A percentile compares a stretch with the other conserved stretches of the same genome.
Evolutionary conservation across 2,797 vertebrate genomes (phyloP).

Genomic region (Yasuhikotakia modesta): DNA sequence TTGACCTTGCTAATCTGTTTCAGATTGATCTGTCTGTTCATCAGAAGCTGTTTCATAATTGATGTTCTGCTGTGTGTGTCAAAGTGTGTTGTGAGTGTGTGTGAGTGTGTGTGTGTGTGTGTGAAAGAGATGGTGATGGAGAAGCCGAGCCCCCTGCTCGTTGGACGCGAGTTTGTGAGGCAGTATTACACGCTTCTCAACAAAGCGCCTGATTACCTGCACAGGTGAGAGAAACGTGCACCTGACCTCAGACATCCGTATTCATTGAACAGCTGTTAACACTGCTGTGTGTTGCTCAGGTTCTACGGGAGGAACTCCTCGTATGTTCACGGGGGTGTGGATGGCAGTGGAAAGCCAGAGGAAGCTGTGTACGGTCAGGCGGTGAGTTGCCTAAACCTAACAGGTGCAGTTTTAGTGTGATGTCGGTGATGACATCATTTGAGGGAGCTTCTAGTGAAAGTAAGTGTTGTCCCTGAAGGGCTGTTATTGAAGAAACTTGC

Average conservation of each 20-base stretch:
- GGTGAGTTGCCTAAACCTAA: constrained; percentile 77
- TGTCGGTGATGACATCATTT: too few relatives aligned
- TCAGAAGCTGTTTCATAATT: neutral
- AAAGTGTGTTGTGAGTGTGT: neutral
- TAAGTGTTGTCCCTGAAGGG: too few relatives aligned
- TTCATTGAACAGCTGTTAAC: neutral
- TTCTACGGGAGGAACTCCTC: too few relatives aligned
- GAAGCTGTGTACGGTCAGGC: constrained; percentile 98
- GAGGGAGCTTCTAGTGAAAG: too few relatives aligned
- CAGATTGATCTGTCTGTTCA: neutral
- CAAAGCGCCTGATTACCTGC: constrained; percentile 97
- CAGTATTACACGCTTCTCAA: constrained; percentile 99
- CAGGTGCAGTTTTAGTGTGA: too few relatives aligned
- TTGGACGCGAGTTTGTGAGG: constrained; percentile 99
- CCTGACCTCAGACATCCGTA: too few relatives aligned
- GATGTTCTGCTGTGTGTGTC: neutral
- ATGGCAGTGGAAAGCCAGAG: constrained; percentile 90
- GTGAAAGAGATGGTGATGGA: constrained; percentile 99
- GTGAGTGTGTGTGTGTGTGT: neutral
- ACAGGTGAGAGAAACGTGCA: constrained; percentile 82
- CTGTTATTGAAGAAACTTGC: too few relatives aligned
- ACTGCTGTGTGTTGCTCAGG: constrained; percentile 66
- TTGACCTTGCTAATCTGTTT: too few relatives aligned
- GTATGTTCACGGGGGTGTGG: constrained; percentile 93
- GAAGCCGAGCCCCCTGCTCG: constrained; percentile 94